Evolutionary conservation across 1,140 invertebrate species (phyloP).

Genomic region (Dryas iulia): DNA sequence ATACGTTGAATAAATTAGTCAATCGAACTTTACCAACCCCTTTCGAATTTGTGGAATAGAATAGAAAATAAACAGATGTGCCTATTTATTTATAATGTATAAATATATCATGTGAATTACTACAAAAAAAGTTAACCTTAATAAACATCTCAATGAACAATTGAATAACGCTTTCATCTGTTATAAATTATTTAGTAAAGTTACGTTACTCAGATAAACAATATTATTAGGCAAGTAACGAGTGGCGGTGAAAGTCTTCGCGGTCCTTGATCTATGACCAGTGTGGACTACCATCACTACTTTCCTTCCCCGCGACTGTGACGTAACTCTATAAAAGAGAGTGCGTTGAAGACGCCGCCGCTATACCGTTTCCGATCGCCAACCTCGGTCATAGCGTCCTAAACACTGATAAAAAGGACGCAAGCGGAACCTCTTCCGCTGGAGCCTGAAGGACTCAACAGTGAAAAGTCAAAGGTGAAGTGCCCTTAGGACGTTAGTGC

Average conservation of each 20-base stretch:
- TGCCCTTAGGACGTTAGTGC: slow-evolving; percentile 59
- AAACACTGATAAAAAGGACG: slow-evolving; percentile 62
- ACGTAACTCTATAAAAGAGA: slow-evolving; percentile 80
- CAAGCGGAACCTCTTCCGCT: slow-evolving; percentile 73
- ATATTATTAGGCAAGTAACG: slow-evolving; percentile 8
- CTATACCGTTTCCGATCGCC: slow-evolving; percentile 77
- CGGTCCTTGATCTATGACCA: slow-evolving; percentile 55
- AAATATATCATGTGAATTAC: not conserved
- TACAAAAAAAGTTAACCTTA: not conserved
- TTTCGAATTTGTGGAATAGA: slow-evolving; percentile 54
- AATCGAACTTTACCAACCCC: slow-evolving; percentile 63
- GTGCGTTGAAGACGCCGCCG: slow-evolving; percentile 73
- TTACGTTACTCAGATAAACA: not conserved
- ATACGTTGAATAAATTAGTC: slow-evolving; percentile 75
- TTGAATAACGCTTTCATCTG: not conserved
- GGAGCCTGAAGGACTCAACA: slow-evolving; percentile 65
- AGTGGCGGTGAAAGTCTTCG: slow-evolving; percentile 47
- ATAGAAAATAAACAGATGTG: slow-evolving; percentile 25
- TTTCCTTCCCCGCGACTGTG: slow-evolving; percentile 76
- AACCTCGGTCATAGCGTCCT: slow-evolving; percentile 69
- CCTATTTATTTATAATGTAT: not conserved
- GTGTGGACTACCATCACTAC: slow-evolving; percentile 70
- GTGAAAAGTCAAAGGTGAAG: slow-evolving; percentile 77
- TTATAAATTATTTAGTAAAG: not conserved
- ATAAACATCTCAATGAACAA: not conserved